Conservation (phyloP, 64 coral and sea anemone species). For the Exaiptasia diaphana region DNA sequence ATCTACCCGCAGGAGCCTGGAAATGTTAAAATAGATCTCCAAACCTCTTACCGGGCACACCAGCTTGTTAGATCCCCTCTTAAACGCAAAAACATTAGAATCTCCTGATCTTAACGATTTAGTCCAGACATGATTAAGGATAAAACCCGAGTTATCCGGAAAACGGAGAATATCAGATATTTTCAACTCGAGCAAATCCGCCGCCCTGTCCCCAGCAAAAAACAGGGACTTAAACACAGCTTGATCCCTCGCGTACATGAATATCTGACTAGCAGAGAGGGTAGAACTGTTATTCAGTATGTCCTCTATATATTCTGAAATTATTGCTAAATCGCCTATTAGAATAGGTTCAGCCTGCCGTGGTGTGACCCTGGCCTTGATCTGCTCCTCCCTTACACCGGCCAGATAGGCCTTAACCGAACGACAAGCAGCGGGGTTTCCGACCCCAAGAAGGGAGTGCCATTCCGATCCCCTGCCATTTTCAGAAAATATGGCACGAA, state of each 20-base stretch:
- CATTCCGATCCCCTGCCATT: conserved; percentile 2
- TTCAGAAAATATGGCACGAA: not conserved
- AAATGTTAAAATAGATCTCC: conserved; percentile 16
- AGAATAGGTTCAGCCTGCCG: not conserved
- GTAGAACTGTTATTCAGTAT: not conserved
- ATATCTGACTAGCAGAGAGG: not conserved
- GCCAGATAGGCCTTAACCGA: not conserved
- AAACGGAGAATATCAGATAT: conserved; percentile 18
- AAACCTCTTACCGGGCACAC: conserved; percentile 22
- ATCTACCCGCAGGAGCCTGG: not conserved
- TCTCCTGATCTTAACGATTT: conserved; percentile 38
- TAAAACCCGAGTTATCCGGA: conserved; percentile 21
- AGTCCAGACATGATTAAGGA: conserved; percentile 41
- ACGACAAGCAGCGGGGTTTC: not conserved
- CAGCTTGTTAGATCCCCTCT: not conserved
- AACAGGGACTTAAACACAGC: too few species aligned
- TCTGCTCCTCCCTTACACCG: conserved; percentile 12
- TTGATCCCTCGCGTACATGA: not conserved
- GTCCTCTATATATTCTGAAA: not conserved
- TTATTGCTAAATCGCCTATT: not conserved
- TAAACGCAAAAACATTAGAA: conserved; percentile 40
- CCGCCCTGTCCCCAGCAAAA: conserved; percentile 6
- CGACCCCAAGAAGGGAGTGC: not conserved
- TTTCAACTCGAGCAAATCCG: not conserved
- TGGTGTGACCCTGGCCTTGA: not conserved